A percentile compares a stretch with the other conserved stretches of the same genome.
Conservation (phyloP, 2,113 vertebrate genomes). For the Leuciscus idus region DNA sequence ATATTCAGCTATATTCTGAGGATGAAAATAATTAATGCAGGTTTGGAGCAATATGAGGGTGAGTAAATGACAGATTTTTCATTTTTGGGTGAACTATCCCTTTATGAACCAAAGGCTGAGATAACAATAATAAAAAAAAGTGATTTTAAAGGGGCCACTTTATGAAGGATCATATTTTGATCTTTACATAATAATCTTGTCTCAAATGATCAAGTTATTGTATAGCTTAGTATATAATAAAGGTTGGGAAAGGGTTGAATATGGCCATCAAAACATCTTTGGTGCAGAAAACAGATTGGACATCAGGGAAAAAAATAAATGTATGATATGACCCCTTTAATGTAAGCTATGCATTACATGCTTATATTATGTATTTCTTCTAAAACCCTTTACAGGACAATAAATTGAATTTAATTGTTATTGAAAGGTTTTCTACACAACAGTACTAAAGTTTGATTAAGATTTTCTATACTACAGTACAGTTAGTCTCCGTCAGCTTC, state of each 20-base stretch:
- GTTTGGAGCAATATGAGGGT: neutral
- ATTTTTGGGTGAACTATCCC: neutral
- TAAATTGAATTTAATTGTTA: neutral
- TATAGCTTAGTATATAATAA: no score
- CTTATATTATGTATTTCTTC: neutral
- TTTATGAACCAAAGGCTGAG: neutral
- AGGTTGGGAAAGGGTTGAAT: no score
- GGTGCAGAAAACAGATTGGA: neutral
- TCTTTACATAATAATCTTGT: no score
- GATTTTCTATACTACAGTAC: neutral
- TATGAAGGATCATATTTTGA: neutral
- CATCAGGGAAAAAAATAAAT: neutral
- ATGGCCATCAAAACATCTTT: no score
- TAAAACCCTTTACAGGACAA: neutral
- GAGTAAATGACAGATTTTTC: neutral
- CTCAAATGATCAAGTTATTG: no score
- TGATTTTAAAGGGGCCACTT: neutral
- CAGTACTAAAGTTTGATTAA: neutral
- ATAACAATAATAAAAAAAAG: neutral
- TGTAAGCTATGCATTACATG: neutral
- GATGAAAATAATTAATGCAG: neutral
- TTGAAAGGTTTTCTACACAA: neutral
- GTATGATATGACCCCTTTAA: neutral
- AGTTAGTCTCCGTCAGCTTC: neutral
- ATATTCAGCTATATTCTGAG: neutral